Base-by-base conservation (phyloP, 2,888 invertebrate species). In the Cantharis rustica region DNA sequence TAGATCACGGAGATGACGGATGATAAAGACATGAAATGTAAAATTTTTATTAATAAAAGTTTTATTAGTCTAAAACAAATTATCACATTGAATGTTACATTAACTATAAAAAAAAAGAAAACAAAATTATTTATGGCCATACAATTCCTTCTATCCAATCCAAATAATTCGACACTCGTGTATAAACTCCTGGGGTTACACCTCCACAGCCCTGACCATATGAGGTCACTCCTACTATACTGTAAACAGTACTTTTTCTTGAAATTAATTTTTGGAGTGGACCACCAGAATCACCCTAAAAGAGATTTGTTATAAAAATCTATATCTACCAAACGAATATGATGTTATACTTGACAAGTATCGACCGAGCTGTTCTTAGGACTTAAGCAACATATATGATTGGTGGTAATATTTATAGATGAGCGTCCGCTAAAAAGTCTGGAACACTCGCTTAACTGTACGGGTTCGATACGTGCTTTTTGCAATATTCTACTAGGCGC, bases 131-230 rank as follows among this genome's bases (percentile, higher is more conserved):
- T n/a, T n/a, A n/a, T n/a, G n/a, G 85, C 88, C 88, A 88, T 3
- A 88, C 88, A 69, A 83, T 83, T 15, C 80, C 80, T 79, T 88
- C 88, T 71, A 88, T 88, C 88, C 88, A 88, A 16, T 84, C 83
- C 10, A 87, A 64, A 79, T 84, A 88, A 27, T 82, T 81, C 9
- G 85, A 85, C 5, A 88, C 86, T 69, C 86, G 79, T 1, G 88
- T 86, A 77, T 88, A 88, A 10, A 88, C 84, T 10, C 87, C 86
- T 4, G 88, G 87, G 26, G 84, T 80, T 72, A 80, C 78, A 31
- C 84, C 82, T 2, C 84, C 88, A 76, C 88, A 88, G 27, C 84
- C 83, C 72, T 84, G 83, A 10, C 88, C 88, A 77, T 85, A 87
- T n/a, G 88, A 88, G 16, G 88, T 87, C 7, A 88, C 80, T 0